Percentiles rank a stretch among this genome's conserved stretches.
Evolutionary conservation across 2,797 vertebrate species (phyloP).

Genomic region (Tokudaia tokunoshimensis): DNA sequence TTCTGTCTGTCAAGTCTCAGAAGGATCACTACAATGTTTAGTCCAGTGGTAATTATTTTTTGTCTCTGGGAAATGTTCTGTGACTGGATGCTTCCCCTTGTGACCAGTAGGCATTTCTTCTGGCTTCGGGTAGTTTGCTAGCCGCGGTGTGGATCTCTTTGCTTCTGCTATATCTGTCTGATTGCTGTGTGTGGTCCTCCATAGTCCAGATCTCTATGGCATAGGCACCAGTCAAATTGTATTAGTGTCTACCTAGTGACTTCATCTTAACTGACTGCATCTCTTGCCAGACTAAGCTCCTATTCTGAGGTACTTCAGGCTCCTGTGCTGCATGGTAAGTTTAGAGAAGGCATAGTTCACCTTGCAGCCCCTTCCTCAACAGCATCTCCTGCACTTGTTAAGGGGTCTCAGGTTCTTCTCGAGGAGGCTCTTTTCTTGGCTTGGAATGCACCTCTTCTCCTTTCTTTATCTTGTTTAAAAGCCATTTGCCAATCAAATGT

Average conservation of each 20-base stretch:
- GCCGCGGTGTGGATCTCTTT: neutral
- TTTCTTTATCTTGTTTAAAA: slow-evolving; percentile 41
- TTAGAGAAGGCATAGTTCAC: neutral
- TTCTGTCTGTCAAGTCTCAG: neutral
- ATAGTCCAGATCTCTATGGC: neutral
- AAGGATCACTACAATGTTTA: neutral
- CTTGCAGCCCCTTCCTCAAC: neutral
- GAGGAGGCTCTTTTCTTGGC: neutral
- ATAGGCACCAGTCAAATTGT: neutral
- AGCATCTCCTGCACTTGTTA: neutral
- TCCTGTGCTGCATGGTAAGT: neutral
- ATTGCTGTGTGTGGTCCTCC: neutral
- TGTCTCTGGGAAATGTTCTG: neutral
- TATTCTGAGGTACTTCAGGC: neutral
- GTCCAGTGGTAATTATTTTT: neutral
- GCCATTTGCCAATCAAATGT: neutral
- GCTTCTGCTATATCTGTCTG: neutral
- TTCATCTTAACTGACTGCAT: neutral
- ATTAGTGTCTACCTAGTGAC: neutral
- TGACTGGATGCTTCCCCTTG: neutral
- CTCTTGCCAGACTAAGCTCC: neutral
- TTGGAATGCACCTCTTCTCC: neutral
- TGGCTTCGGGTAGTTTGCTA: neutral
- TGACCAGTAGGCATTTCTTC: neutral
- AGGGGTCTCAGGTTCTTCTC: neutral